Evolutionary conservation across 2,797 vertebrate genomes (phyloP).

Genomic region (Hirundo rustica): DNA sequence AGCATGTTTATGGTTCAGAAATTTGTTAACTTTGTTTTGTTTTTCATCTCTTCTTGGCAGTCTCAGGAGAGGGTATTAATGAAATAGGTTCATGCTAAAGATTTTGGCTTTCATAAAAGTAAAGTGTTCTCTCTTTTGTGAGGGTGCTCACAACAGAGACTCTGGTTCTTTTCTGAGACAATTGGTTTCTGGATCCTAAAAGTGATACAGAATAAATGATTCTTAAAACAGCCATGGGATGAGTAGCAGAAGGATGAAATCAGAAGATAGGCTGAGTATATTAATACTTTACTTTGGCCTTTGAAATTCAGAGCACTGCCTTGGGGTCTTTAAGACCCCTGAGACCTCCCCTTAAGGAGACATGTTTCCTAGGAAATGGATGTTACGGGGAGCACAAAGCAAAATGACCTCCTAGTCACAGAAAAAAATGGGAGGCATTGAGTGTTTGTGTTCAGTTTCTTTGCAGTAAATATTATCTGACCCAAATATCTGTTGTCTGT

Average conservation of each 20-base stretch:
- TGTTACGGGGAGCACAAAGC: background rate
- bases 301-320: background rate
- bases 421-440: background rate
- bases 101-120: background rate
- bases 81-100: background rate
- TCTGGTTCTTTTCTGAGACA: background rate
- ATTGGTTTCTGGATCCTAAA: background rate
- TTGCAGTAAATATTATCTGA: background rate
- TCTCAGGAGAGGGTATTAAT: background rate
- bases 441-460: background rate
- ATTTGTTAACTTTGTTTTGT: background rate
- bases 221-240: background rate
- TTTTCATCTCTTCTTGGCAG: background rate
- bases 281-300: background rate
- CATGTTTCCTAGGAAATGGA: background rate
- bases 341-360: background rate
- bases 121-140: background rate
- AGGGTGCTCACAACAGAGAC: background rate
- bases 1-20: background rate
- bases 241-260: background rate
- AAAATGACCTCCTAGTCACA: background rate
- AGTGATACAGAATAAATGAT: background rate
- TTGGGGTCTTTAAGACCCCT: background rate
- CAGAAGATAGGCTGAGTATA: background rate
- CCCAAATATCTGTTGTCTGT: background rate